A percentile compares a stretch with the other conserved stretches of the same genome.
phyloP scores from a whole-genome alignment of 2,113 vertebrate genomes.

The Pygoscelis antarcticus region DNA sequence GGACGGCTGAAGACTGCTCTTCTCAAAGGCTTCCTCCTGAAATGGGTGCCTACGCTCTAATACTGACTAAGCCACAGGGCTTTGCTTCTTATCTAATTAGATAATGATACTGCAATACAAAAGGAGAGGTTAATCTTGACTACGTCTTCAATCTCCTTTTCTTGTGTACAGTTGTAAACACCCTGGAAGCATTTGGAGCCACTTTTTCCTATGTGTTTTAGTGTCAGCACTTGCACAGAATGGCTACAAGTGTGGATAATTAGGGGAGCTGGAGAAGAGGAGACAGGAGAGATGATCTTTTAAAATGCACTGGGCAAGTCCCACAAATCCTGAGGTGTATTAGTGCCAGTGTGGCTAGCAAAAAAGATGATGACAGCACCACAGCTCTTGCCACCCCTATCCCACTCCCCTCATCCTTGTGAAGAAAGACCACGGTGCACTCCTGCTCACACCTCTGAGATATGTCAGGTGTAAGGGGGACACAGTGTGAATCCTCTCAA shows the following conservation, averaged over 20 bases:
- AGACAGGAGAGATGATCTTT: not conserved
- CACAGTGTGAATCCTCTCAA: rapidly evolving
- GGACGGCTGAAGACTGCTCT: conserved; percentile 53
- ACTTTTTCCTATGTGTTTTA: not conserved
- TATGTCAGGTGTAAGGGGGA: not conserved
- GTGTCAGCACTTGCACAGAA: not conserved
- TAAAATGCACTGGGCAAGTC: not conserved
- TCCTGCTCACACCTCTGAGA: not conserved
- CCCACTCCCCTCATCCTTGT: not conserved
- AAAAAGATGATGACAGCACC: rapidly evolving
- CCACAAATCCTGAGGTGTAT: not conserved
- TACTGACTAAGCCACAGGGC: conserved; percentile 60
- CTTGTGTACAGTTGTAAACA: conserved; percentile 46
- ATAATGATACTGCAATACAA: conserved; percentile 57
- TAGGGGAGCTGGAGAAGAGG: not conserved
- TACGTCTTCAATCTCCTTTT: conserved; percentile 6
- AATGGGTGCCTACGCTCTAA: conserved; percentile 63
- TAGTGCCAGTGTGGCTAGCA: not conserved
- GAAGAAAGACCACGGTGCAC: not conserved
- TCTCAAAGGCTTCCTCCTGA: conserved; percentile 57
- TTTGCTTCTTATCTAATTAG: conserved; percentile 64
- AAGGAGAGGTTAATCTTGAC: conserved; percentile 61
- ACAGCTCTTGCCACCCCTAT: not conserved
- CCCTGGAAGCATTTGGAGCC: not conserved
- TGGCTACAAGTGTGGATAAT: not conserved